Evolutionary conservation across 2,888 invertebrate species (phyloP).

Genomic region (Hofmannophila pseudospretella): DNA sequence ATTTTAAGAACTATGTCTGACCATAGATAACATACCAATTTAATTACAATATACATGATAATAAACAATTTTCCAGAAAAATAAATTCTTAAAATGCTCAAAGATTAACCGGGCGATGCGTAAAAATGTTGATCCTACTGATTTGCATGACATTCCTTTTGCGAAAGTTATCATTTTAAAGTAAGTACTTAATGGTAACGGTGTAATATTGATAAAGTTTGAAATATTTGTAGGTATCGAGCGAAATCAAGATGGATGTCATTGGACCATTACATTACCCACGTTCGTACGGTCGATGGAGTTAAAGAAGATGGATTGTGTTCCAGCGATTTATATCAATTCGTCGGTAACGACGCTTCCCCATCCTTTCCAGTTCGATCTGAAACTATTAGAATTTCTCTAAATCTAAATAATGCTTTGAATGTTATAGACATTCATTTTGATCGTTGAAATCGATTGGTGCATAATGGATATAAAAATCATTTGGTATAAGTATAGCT

Average conservation of each 20-base stretch:
- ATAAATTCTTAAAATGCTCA: too few relatives aligned
- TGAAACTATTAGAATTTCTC: conserved; percentile 40
- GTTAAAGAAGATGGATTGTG: conserved; percentile 69
- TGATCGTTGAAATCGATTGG: neutral
- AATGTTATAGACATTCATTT: neutral
- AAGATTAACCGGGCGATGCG: too few relatives aligned
- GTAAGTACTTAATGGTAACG: too few relatives aligned
- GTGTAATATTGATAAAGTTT: conserved; percentile 27
- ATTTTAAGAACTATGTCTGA: too few relatives aligned
- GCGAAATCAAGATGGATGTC: conserved; percentile 55
- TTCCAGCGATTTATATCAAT: conserved; percentile 71
- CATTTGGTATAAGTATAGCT: too few relatives aligned
- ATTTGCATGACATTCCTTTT: too few relatives aligned
- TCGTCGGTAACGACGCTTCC: conserved; percentile 52
- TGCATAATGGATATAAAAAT: neutral
- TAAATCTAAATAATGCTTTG: neutral
- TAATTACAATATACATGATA: too few relatives aligned
- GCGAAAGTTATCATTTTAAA: too few relatives aligned
- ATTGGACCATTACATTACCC: conserved; percentile 52
- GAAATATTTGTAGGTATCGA: conserved; percentile 14
- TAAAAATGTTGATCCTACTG: too few relatives aligned
- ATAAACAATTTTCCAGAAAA: too few relatives aligned
- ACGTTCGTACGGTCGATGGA: conserved; percentile 47
- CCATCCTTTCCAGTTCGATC: conserved; percentile 50
- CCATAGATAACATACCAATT: too few relatives aligned